Base-by-base conservation (phyloP, 2,888 invertebrate species). In the Andrena flavipes region DNA sequence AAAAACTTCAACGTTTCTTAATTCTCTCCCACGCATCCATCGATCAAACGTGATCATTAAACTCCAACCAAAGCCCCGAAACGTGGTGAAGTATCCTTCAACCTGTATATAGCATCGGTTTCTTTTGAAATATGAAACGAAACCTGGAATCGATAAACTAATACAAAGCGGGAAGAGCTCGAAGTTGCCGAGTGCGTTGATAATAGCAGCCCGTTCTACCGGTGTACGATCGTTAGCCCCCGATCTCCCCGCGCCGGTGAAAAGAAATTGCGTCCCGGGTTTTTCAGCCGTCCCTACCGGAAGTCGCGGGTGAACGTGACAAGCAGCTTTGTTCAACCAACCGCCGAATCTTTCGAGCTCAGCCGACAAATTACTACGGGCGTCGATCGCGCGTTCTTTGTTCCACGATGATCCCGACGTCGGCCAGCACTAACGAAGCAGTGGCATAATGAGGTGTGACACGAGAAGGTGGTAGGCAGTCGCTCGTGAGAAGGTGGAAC, bases 361-460 rank as follows among this genome's bases (percentile, higher is more conserved):
- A 65, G 62, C 23, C 74, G 68, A 59, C 64, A 76, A 80, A 80
- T 80, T 87, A 78, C 85, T 76, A 75, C 56, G 26, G 59, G 33
- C 80, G 82, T 75, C 80, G 82, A 84, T 88, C 84, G 76, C 68
- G 74, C 73, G 72, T 63, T 76, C 87, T 87, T 87, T 87, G 88
- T 87, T 82, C 76, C 71, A 84, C 81, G 84, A 84, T 77, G 81
- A 84, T 76, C 80, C 72, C 84, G 73, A 62, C 76, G 76, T 67
- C 78, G 82, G 78, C 76, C 82, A 78, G 65, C 76, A 90, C 87
- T 91, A 92, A 92, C 92, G 91, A 92, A 92, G 89, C 89, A 84
- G 82, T 71, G 68, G 87, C 85, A 87, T 91, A 91, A 92, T 90
- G 92, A 92, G 92, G 92, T 91, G 90, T 90, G 91, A 91, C 89